phyloP scores from a whole-genome alignment of 2,797 vertebrate species.

The Prunella strophiata region DNA sequence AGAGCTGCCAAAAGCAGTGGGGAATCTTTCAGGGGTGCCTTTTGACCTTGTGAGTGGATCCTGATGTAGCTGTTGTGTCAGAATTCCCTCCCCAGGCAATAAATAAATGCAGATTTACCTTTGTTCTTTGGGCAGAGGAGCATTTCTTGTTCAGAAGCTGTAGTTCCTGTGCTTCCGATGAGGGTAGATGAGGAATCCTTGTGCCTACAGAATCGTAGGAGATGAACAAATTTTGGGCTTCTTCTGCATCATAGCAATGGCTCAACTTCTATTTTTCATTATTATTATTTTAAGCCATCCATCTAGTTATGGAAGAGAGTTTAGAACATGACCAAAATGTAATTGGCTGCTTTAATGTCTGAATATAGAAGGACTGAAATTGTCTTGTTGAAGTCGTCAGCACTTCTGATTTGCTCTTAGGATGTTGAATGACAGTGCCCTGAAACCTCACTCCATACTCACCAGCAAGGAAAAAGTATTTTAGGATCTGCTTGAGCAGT shows the following conservation, averaged over 20 bases:
- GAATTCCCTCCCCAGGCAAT: neutral
- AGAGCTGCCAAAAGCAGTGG: neutral
- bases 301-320: neutral
- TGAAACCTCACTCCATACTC: neutral
- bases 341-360: neutral
- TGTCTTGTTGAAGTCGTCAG: neutral
- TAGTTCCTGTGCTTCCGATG: neutral
- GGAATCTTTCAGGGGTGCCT: neutral
- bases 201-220: accelerated
- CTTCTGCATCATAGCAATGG: neutral
- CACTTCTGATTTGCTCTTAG: neutral
- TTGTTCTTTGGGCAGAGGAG: neutral
- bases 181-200: neutral
- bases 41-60: neutral
- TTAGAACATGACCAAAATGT: neutral
- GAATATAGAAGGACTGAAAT: neutral
- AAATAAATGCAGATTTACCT: neutral
- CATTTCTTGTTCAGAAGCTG: neutral
- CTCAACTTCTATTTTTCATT: neutral
- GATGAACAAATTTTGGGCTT: neutral
- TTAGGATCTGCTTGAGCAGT: neutral
- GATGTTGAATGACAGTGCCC: neutral
- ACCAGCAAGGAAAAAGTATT: neutral
- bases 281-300: neutral
- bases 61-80: neutral